Conservation (phyloP, 2,113 vertebrate genomes). For the Paradoxurus hermaphroditus region DNA sequence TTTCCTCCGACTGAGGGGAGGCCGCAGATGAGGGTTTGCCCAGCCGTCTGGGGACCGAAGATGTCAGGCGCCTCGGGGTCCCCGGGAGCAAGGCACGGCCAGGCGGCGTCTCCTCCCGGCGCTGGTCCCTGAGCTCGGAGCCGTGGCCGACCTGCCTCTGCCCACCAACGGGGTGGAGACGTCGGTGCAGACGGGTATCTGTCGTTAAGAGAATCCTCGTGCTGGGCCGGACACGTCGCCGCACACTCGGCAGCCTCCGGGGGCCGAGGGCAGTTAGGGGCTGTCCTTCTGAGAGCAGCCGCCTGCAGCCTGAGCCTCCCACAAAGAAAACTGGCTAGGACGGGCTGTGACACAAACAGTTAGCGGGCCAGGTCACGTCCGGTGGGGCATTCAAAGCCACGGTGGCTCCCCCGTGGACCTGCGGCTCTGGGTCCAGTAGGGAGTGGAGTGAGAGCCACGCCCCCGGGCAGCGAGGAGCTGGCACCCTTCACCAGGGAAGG, state of each 20-base stretch:
- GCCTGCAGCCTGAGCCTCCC: not conserved
- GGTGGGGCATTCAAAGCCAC: not conserved
- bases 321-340: not conserved
- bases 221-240: accelerated
- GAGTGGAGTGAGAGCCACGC: not conserved
- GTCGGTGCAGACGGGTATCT: not conserved
- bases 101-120: not conserved
- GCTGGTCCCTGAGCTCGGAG: not conserved
- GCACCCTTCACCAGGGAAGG: not conserved
- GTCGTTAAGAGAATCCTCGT: not conserved
- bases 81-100: no score
- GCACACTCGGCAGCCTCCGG: not conserved
- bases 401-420: not conserved
- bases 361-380: not conserved
- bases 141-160: no score
- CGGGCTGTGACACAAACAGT: not conserved
- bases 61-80: accelerated
- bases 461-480: not conserved
- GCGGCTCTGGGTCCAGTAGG: not conserved
- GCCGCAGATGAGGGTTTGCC: not conserved
- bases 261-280: no score
- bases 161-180: accelerated
- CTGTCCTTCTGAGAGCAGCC: no score
- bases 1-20: not conserved
- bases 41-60: not conserved